Conservation (phyloP, 2,113 vertebrate genomes). For the Dipodomys merriami region DNA sequence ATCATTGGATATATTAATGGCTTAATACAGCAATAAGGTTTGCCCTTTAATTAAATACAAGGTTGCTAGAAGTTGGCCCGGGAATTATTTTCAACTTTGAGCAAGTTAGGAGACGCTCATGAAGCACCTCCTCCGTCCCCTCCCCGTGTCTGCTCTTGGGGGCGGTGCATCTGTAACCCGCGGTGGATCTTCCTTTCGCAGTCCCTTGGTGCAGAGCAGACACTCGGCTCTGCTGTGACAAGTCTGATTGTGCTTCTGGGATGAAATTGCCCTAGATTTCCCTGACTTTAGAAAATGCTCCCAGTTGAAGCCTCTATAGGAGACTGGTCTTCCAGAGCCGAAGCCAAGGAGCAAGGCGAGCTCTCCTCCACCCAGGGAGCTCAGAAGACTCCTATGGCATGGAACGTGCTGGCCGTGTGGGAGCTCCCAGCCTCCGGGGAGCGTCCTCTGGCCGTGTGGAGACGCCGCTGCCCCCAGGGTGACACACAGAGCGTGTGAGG, state of each 20-base stretch:
- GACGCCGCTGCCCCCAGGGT: accelerated
- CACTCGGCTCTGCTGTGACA: accelerated
- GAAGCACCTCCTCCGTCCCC: too few species aligned
- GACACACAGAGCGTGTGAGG: background rate
- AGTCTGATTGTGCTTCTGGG: background rate
- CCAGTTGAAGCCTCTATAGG: background rate
- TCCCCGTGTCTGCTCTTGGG: accelerated
- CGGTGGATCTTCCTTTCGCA: background rate
- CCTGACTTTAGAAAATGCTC: background rate
- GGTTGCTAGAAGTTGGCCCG: background rate
- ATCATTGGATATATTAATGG: background rate
- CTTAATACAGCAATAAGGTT: background rate
- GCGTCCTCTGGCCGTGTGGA: accelerated
- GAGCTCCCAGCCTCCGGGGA: background rate
- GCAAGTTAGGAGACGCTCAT: background rate
- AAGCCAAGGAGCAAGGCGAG: background rate
- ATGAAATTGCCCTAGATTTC: background rate
- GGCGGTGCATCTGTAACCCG: too few species aligned
- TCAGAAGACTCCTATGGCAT: background rate
- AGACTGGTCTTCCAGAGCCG: background rate
- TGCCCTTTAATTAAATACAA: background rate
- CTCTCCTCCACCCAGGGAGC: background rate
- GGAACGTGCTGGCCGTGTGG: background rate
- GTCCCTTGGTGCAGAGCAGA: background rate
- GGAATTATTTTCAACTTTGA: background rate